Percentiles rank a stretch among this genome's conserved stretches.
Conservation (phyloP, 1,140 invertebrate genomes). For the Phymastichus coffea region DNA sequence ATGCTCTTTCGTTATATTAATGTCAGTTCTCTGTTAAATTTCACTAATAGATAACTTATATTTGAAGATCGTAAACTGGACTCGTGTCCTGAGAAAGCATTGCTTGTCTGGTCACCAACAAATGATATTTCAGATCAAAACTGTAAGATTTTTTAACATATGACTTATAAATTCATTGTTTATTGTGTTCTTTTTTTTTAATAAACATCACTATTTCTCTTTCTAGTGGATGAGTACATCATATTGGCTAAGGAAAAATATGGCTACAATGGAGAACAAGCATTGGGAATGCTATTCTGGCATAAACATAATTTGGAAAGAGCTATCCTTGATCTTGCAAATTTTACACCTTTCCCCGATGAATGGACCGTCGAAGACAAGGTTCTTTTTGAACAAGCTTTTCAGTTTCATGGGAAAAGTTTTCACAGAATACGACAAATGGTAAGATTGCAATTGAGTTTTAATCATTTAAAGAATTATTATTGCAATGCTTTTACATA, state of each 20-base stretch:
- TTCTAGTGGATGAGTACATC: constrained; percentile 91
- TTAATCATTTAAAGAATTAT: too few species aligned
- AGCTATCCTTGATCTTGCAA: constrained; percentile 89
- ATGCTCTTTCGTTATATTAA: constrained; percentile 13
- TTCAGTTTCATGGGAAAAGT: constrained; percentile 97
- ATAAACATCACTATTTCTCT: too few species aligned
- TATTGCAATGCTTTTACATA: too few species aligned
- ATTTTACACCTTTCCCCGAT: constrained; percentile 96
- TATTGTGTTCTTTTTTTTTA: too few species aligned
- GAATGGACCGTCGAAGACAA: constrained; percentile 99
- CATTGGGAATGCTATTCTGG: constrained; percentile 97
- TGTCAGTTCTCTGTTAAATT: too few species aligned
- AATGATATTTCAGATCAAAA: constrained; percentile 82
- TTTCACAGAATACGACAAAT: constrained; percentile 97
- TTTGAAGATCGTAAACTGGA: neutral
- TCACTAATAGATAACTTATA: neutral
- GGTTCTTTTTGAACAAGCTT: constrained; percentile 96
- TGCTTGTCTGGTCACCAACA: constrained; percentile 94
- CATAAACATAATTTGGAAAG: constrained; percentile 94
- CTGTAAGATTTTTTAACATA: constrained; percentile 60
- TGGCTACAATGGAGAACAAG: constrained; percentile 97
- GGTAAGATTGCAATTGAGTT: constrained; percentile 63
- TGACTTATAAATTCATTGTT: neutral
- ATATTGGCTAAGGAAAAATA: constrained; percentile 95
- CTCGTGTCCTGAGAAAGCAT: constrained; percentile 83